Percentiles rank a stretch among this genome's conserved stretches.
phyloP scores from a whole-genome alignment of 2,888 invertebrate species.

The Pristionchus arcanus region DNA sequence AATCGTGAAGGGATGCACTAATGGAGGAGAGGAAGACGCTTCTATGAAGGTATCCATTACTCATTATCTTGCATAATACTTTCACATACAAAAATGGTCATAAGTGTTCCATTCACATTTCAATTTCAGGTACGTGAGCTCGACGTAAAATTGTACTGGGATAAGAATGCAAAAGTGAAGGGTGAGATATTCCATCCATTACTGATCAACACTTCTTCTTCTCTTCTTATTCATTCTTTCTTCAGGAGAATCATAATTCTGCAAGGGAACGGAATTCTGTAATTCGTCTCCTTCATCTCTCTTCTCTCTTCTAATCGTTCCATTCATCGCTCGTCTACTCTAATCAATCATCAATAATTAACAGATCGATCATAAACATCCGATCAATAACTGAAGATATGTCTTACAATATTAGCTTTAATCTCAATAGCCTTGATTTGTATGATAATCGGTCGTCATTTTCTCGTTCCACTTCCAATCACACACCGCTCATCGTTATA shows the following conservation, averaged over 20 bases:
- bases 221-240: neutral
- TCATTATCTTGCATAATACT: neutral
- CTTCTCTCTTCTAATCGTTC: neutral
- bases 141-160: slow-evolving; percentile 69
- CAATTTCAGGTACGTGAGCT: slow-evolving; percentile 61
- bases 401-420: neutral
- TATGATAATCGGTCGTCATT: neutral
- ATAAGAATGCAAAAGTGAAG: slow-evolving; percentile 67
- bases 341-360: neutral
- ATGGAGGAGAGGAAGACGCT: slow-evolving; percentile 68
- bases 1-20: slow-evolving; percentile 72
- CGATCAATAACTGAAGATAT: neutral
- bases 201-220: neutral
- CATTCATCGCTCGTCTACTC: slow-evolving; percentile 3
- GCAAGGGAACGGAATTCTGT: slow-evolving; percentile 68
- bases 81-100: neutral
- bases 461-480: slow-evolving; percentile 1
- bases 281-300: slow-evolving; percentile 58
- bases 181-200: slow-evolving; percentile 59
- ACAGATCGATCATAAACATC: neutral
- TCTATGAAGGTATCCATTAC: slow-evolving; percentile 66
- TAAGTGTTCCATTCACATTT: neutral
- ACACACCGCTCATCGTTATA: neutral
- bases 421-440: neutral
- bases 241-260: slow-evolving; percentile 73